phyloP scores from a whole-genome alignment of 1,140 invertebrate genomes.

The Diorhabda elongata region DNA sequence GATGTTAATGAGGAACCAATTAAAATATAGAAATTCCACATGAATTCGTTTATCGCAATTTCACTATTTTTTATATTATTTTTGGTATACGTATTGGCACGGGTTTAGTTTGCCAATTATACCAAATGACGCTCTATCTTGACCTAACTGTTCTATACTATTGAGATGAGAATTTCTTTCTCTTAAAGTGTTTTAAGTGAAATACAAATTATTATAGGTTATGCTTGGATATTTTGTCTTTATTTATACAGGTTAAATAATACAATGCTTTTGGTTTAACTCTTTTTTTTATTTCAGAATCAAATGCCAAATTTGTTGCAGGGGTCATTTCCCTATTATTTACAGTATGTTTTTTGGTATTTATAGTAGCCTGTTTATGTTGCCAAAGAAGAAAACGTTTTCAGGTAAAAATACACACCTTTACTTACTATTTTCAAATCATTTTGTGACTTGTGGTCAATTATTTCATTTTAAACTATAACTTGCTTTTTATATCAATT shows the following conservation, averaged over 20 bases:
- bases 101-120: neutral
- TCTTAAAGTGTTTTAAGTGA: neutral
- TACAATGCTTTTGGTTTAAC: neutral
- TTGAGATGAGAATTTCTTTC: neutral
- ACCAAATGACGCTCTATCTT: neutral
- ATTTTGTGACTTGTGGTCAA: too few species aligned
- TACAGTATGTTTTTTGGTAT: slow-evolving; percentile 40
- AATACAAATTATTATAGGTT: neutral
- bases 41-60: too few species aligned
- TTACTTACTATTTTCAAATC: too few species aligned
- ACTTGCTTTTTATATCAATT: too few species aligned
- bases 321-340: slow-evolving; percentile 41
- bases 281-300: slow-evolving; percentile 33
- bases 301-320: slow-evolving; percentile 39
- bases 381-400: slow-evolving; percentile 44
- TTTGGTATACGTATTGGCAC: too few species aligned
- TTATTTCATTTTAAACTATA: too few species aligned
- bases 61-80: too few species aligned
- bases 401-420: slow-evolving; percentile 33
- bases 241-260: neutral
- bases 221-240: neutral
- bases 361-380: slow-evolving; percentile 43
- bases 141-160: neutral
- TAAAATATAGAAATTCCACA: too few species aligned
- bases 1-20: too few species aligned